Conservation (phyloP, 1,140 invertebrate species). For the Eumeta japonica region DNA sequence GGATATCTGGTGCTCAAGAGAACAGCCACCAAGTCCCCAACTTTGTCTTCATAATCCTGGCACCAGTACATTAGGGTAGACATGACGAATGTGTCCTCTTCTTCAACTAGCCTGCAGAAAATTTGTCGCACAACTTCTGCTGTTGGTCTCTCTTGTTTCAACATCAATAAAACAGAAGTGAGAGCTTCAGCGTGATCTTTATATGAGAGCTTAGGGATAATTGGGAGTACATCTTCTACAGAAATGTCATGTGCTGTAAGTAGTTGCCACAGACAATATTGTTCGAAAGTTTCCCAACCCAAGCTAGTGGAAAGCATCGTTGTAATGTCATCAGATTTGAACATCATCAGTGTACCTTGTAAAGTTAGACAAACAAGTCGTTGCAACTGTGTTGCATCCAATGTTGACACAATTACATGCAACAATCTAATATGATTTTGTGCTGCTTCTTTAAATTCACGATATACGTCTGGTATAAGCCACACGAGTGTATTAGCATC, state of each 20-base stretch:
- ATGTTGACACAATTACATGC: slow-evolving; percentile 81
- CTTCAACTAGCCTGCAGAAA: slow-evolving; percentile 75
- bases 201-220: slow-evolving; percentile 87
- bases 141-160: slow-evolving; percentile 89
- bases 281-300: slow-evolving; percentile 95
- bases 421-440: slow-evolving; percentile 84
- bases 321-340: slow-evolving; percentile 73
- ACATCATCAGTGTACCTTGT: slow-evolving; percentile 82
- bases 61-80: slow-evolving; percentile 91
- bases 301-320: slow-evolving; percentile 78
- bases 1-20: slow-evolving; percentile 78
- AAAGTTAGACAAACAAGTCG: slow-evolving; percentile 87
- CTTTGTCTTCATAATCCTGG: slow-evolving; percentile 84
- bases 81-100: slow-evolving; percentile 80
- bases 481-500: slow-evolving; percentile 85
- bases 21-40: slow-evolving; percentile 79
- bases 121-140: slow-evolving; percentile 82
- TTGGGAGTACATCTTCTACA: slow-evolving; percentile 83
- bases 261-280: slow-evolving; percentile 95
- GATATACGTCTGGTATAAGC: slow-evolving; percentile 88
- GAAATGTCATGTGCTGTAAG: slow-evolving; percentile 90
- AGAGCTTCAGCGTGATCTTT: slow-evolving; percentile 87
- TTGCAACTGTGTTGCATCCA: slow-evolving; percentile 87
- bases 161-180: slow-evolving; percentile 83
- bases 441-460: slow-evolving; percentile 83